Evolutionary conservation across 2,113 vertebrate species (phyloP).

Genomic region (Eulemur rufifrons): DNA sequence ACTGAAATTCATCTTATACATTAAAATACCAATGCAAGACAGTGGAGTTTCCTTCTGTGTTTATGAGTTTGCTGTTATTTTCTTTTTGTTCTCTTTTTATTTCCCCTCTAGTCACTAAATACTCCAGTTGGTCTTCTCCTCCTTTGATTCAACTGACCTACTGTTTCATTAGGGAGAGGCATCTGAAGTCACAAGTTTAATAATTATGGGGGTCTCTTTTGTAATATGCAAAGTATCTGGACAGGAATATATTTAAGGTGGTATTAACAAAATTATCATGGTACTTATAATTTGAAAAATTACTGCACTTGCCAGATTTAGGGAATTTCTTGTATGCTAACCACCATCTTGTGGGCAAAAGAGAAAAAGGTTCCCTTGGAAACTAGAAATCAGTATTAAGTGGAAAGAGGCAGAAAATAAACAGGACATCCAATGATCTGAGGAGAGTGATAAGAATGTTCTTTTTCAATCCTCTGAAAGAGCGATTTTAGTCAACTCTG

Average conservation of each 20-base stretch:
- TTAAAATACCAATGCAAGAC: neutral
- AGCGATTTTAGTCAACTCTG: neutral
- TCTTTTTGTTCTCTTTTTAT: neutral
- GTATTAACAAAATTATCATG: neutral
- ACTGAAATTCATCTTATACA: neutral
- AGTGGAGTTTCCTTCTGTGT: neutral
- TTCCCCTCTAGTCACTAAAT: neutral
- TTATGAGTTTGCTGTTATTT: neutral
- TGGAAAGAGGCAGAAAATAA: neutral
- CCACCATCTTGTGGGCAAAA: neutral
- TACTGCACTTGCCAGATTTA: neutral
- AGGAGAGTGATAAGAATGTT: neutral
- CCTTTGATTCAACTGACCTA: neutral
- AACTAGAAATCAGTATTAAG: neutral
- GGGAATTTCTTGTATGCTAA: neutral
- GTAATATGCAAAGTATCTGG: neutral
- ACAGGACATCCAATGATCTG: neutral
- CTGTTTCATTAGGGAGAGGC: neutral
- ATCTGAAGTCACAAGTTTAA: neutral
- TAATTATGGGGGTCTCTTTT: neutral
- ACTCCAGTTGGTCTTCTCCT: neutral
- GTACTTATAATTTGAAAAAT: neutral
- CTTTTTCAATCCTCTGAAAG: slow-evolving; percentile 18
- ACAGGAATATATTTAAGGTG: neutral
- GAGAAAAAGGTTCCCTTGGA: neutral